Base-by-base conservation (phyloP, 2,888 invertebrate genomes). In the Coleophora flavipennella region DNA sequence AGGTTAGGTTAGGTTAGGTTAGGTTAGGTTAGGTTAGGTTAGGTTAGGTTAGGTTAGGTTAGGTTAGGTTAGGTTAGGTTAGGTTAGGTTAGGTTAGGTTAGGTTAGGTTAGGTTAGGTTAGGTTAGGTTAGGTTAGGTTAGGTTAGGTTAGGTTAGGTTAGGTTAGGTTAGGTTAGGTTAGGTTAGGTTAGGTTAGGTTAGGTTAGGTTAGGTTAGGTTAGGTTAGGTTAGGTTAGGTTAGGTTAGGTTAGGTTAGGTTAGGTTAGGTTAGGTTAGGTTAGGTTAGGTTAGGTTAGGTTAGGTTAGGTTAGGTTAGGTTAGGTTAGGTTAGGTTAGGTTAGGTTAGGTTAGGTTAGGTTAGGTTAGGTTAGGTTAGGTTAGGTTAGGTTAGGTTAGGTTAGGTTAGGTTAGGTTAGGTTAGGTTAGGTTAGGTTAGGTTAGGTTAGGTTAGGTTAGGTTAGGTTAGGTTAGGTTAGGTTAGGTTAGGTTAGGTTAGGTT, bases 371-470 rank as follows among this genome's bases (percentile, higher is more conserved):
- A 32, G 32, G 38, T 32, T 32, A 35, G 35, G 38, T 35, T 35
- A 33, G 42, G 36, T 39, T 36, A 39, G 36, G 42, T 39, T 39
- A 35, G 42, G 38, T 36, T 38, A 38, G 41, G 41, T 41, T 41
- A 41, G 41, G 41, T 41, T 41, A 38, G 44, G 43, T 48, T 44
- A 44, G 45, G 45, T 42, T 43, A 41, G 41, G 38, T 41, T 41
- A 41, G 44, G 45, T 40, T 44, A 38, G 45, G 43, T 40, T 45
- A 39, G 39, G 46, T 37, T 39, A 36, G 44, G 41, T 44, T 41
- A 35, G 38, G 27, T 33, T 35, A 38, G 38, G 41, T 33, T 34
- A 33, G 38, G 42, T 35, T 39, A 35, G 37, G 43, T 36, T 40
- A 40, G 40, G 43, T 37, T 40, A 35, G 38, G 40, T 38, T 35